These are phyloP conservation scores for Perizoma flavofasciatum DNA, from an alignment of 2,888 invertebrate species.

Conservation along the genomic window DNA sequence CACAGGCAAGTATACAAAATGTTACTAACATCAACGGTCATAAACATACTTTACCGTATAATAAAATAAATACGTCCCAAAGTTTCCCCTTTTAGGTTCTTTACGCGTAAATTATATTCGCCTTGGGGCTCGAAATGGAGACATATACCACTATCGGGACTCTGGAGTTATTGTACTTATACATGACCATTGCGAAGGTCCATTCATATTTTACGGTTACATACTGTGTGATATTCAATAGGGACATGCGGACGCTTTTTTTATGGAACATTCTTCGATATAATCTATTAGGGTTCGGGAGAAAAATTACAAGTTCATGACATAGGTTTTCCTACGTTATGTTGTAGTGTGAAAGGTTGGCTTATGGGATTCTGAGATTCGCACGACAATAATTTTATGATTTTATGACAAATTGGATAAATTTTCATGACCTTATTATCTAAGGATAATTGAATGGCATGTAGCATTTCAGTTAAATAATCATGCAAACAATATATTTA, in stretches of 20 bases:
- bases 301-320: conserved; percentile 63
- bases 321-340: conserved; percentile 49
- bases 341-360: conserved; percentile 8
- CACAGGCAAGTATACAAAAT: conserved; percentile 32
- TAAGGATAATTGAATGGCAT: no score
- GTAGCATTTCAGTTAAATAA: no score
- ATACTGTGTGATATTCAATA: conserved; percentile 58
- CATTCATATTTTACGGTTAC: conserved; percentile 74
- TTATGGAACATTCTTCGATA: conserved; percentile 53
- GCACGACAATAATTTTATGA: background rate
- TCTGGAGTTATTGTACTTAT: conserved; percentile 65
- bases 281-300: conserved; percentile 54
- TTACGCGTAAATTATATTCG: conserved; percentile 79
- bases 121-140: conserved; percentile 75
- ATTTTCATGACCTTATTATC: background rate
- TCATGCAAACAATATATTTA: no score
- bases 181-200: conserved; percentile 58
- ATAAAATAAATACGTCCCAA: conserved; percentile 66
- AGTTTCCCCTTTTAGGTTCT: conserved; percentile 74
- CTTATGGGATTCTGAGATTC: background rate
- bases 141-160: conserved; percentile 76
- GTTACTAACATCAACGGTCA: conserved; percentile 49
- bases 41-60: conserved; percentile 63
- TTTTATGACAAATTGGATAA: background rate
- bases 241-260: conserved; percentile 48